A percentile compares a stretch with the other conserved stretches of the same genome.
Evolutionary conservation across 2,113 vertebrate genomes (phyloP).

Genomic region (Gymnorhina tibicen): DNA sequence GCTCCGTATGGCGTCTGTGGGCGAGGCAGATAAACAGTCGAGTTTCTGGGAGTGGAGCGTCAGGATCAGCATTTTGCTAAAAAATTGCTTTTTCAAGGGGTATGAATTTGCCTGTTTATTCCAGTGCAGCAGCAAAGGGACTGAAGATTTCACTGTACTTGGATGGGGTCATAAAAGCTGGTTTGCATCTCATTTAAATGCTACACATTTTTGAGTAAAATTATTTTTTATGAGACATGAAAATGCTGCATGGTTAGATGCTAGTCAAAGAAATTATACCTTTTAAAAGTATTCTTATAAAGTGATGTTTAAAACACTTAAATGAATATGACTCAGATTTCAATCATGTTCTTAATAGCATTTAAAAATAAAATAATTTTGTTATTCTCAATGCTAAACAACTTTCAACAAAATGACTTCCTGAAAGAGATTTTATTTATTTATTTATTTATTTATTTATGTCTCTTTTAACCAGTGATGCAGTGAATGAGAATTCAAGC

Average conservation of each 20-base stretch:
- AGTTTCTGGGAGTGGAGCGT: not conserved
- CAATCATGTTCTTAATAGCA: not conserved
- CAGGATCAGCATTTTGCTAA: conserved; percentile 41
- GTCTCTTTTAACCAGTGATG: not conserved
- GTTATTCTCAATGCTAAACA: not conserved
- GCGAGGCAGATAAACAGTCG: not conserved
- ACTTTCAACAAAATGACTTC: not conserved
- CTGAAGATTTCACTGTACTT: not conserved
- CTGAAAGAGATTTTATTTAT: not conserved
- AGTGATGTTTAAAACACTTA: not conserved
- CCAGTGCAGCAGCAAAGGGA: not conserved
- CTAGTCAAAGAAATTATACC: not conserved
- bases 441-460: not conserved
- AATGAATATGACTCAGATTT: not conserved
- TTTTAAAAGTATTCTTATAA: not conserved
- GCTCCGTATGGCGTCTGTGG: conserved; percentile 19
- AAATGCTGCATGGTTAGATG: not conserved
- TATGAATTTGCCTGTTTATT: conserved; percentile 9
- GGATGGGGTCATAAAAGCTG: not conserved
- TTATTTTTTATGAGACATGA: not conserved
- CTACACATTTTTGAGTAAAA: not conserved
- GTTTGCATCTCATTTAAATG: conserved; percentile 12
- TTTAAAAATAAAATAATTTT: not conserved
- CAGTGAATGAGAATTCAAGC: not conserved
- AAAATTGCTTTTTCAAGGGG: not conserved